Conservation (phyloP, 2,888 invertebrate species). For the Patella caerulea region DNA sequence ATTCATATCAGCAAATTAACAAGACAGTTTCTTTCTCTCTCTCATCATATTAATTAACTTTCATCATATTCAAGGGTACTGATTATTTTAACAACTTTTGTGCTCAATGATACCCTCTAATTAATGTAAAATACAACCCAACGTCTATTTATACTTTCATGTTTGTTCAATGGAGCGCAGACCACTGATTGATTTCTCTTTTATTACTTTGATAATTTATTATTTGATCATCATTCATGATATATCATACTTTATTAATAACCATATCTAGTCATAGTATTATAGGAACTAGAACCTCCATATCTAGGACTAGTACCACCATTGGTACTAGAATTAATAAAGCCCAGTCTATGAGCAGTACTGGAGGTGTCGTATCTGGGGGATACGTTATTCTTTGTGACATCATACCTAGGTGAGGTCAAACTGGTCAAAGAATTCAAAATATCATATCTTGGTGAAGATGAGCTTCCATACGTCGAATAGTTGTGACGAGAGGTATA, state of each 20-base stretch:
- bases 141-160: no score
- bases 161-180: no score
- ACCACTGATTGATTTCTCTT: no score
- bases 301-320: constrained; percentile 5
- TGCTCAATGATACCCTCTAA: no score
- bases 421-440: neutral
- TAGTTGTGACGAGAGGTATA: neutral
- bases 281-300: constrained; percentile 2
- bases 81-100: no score
- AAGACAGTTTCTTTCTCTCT: no score
- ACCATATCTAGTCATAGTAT: constrained; percentile 5
- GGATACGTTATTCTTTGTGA: neutral
- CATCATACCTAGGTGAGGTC: neutral
- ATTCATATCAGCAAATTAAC: no score
- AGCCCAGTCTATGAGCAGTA: neutral
- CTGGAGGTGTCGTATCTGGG: neutral
- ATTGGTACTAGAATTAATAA: neutral
- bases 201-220: no score
- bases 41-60: no score
- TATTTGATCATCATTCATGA: no score
- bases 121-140: no score
- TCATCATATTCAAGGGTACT: no score
- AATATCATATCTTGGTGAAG: neutral
- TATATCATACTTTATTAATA: neutral
- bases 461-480: neutral